These are phyloP conservation scores for Paratrypauchen microcephalus DNA, from an alignment of 2,797 vertebrate species.

Conservation along the genomic window DNA sequence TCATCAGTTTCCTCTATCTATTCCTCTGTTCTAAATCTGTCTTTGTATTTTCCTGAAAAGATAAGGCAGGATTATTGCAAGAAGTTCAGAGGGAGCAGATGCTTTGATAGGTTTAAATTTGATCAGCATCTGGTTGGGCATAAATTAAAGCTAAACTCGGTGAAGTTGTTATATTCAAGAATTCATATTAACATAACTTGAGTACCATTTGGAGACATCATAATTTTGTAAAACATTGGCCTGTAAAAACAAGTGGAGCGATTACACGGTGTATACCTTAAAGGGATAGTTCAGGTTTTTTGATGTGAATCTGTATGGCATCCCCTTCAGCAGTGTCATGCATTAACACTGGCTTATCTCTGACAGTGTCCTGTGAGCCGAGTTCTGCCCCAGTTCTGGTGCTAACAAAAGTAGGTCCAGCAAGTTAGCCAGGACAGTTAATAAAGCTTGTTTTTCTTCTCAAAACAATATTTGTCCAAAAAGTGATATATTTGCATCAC, in stretches of 20 bases:
- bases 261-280: neutral
- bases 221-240: neutral
- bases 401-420: too few species aligned
- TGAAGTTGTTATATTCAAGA: neutral
- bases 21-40: conserved; percentile 54
- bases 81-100: conserved; percentile 42
- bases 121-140: conserved; percentile 26
- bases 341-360: too few species aligned
- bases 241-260: neutral
- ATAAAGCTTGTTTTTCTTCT: too few species aligned
- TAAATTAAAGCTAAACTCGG: conserved; percentile 22
- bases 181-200: neutral
- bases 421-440: too few species aligned
- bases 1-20: conserved; percentile 53
- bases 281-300: too few species aligned
- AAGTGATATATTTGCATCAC: too few species aligned
- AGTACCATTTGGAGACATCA: neutral
- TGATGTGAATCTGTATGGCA: too few species aligned
- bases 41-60: conserved; percentile 22
- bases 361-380: too few species aligned
- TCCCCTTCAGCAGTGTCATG: too few species aligned
- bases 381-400: too few species aligned
- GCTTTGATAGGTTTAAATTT: conserved; percentile 30
- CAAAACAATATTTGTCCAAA: too few species aligned
- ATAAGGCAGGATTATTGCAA: conserved; percentile 43